Evolutionary conservation across 2,797 vertebrate species (phyloP), one percentile per base, ranked within the genome.

Genomic region (Lagocephalus sceleratus): DNA sequence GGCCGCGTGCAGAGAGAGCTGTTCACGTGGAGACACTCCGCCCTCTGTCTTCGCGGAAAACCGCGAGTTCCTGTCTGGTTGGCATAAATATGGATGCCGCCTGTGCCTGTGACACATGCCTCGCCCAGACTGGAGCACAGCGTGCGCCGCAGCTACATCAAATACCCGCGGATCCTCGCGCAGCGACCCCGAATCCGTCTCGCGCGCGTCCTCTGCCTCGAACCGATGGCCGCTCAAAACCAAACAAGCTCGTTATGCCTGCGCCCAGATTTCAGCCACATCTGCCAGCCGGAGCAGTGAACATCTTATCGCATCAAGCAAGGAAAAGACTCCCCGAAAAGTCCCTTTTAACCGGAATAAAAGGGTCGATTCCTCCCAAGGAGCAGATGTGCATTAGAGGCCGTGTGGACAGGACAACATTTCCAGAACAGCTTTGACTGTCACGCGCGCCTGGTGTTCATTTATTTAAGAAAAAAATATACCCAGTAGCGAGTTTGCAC

Each of bases 391-490:
- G 26, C 11, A 29, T 29, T 11, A 11, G 26, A 29, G 26, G 26
- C 26, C 26, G 11, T 29, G 26, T 10, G 26, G 8, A 29, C 26
- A 29, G 25, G 8, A 25, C 4, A 25, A 25, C 25, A 25, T 2
- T 25, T 25, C 2, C 2, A 25, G 8, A 10, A 29, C 26, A 29
- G 26, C 26, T 29, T 29, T 1, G 17, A 60, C 20, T 29, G 52
- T 56, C 12, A 47, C 38, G 54, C 44, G 15, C 62, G 45, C 20
- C 45, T 26, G 22, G 23, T 47, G 49, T 19, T 56, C 29, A 57
- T 39, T 16, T 15, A 51, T 68, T 44, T 72, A 66, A 69, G 64
- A 76, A 72, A 75, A 55, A 70, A 65, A 54, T n/a, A n/a, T n/a
- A 42, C 7, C 40, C 16, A 42, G 12, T 3, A 14, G 19, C 66